These are phyloP conservation scores for Drosophila arizonae DNA, from an alignment of 1,140 invertebrate species.

Conservation along the genomic window DNA sequence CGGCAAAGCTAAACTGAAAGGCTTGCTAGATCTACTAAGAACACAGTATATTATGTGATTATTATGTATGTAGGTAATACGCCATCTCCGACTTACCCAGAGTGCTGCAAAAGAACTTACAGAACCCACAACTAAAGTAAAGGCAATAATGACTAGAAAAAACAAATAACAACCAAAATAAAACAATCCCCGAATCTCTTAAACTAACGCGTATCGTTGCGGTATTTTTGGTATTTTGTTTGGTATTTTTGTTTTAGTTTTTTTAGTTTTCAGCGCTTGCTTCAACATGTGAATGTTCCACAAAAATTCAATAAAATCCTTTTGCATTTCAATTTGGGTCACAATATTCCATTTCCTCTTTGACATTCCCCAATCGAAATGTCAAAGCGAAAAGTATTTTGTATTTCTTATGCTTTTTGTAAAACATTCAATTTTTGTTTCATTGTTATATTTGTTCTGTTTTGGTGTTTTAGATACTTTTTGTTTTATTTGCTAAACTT, in stretches of 20 bases:
- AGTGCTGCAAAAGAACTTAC: slow-evolving; percentile 62
- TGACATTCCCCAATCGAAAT: slow-evolving; percentile 47
- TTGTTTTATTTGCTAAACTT: slow-evolving; percentile 43
- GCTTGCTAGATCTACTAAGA: slow-evolving; percentile 72
- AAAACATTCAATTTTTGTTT: slow-evolving; percentile 73
- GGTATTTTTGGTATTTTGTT: slow-evolving; percentile 31
- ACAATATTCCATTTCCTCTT: slow-evolving; percentile 56
- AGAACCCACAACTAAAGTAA: slow-evolving; percentile 42
- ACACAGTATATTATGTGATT: slow-evolving; percentile 57
- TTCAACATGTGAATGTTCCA: slow-evolving; percentile 83
- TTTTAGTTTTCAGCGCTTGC: slow-evolving; percentile 77
- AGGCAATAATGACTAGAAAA: slow-evolving; percentile 4
- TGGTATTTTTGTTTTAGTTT: slow-evolving; percentile 29
- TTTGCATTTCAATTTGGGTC: slow-evolving; percentile 70
- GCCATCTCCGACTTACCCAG: slow-evolving; percentile 74
- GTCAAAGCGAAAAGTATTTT: slow-evolving; percentile 60
- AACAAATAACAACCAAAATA: slow-evolving; percentile 22
- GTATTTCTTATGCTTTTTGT: slow-evolving; percentile 63
- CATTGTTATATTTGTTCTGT: slow-evolving; percentile 10
- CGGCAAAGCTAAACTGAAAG: slow-evolving; percentile 72
- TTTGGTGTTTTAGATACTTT: slow-evolving; percentile 31
- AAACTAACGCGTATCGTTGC: slow-evolving; percentile 52
- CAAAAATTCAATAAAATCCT: slow-evolving; percentile 66
- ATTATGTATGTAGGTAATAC: slow-evolving; percentile 44
- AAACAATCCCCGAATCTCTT: slow-evolving; percentile 46